phyloP scores from a whole-genome alignment of 1,140 invertebrate species.

The Drosophila ficusphila region DNA sequence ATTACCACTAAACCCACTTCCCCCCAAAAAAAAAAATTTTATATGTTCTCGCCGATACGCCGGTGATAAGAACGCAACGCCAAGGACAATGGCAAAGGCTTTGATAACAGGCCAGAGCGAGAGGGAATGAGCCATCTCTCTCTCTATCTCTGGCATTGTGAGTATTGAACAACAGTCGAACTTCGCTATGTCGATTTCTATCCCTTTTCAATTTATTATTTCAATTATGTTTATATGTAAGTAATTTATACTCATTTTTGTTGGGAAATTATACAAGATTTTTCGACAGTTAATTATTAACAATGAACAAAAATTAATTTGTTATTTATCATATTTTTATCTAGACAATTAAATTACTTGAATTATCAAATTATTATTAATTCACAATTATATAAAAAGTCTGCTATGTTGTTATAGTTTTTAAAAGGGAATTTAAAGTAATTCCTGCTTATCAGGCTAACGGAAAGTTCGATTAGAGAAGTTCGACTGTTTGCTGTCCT shows the following conservation, averaged over 20 bases:
- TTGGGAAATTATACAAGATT: no score
- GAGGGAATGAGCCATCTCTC: not conserved
- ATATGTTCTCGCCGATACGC: slow-evolving; percentile 10
- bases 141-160: slow-evolving; percentile 8
- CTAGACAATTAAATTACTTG: no score
- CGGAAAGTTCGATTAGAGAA: not conserved
- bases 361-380: no score
- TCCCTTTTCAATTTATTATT: not conserved
- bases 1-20: not conserved
- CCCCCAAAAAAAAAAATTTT: slow-evolving; percentile 3
- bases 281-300: no score
- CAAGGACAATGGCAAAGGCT: slow-evolving; percentile 47
- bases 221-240: not conserved
- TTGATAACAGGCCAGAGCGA: slow-evolving; percentile 51
- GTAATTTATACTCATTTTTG: no score
- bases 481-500: slow-evolving; percentile 14
- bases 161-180: slow-evolving; percentile 35
- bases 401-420: no score
- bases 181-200: not conserved
- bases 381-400: no score
- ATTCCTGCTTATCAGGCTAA: no score
- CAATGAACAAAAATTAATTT: no score
- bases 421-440: no score
- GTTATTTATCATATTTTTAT: no score
- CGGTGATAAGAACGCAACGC: slow-evolving; percentile 29